Evolutionary conservation across 1,140 invertebrate genomes (phyloP).

Genomic region (Paraescarpia echinospica): DNA sequence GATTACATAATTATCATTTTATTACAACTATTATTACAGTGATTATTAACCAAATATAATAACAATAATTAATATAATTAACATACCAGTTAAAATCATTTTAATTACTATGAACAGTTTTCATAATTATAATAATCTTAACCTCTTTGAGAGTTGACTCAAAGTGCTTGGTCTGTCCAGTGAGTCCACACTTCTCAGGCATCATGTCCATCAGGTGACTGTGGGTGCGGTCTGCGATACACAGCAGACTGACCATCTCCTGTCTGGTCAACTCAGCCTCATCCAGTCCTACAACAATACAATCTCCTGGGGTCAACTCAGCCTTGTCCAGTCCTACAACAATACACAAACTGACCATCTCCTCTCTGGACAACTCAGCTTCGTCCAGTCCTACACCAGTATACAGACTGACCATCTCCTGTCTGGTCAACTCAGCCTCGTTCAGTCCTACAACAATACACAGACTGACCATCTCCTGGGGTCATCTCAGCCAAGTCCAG

Average conservation of each 20-base stretch:
- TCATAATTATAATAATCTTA: neutral
- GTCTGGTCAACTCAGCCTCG: neutral
- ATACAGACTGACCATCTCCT: slow-evolving; percentile 10
- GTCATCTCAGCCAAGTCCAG: no score
- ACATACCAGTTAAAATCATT: neutral
- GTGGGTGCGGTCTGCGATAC: slow-evolving; percentile 92
- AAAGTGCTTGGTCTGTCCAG: slow-evolving; percentile 83
- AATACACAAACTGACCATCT: slow-evolving; percentile 10
- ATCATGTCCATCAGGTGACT: slow-evolving; percentile 92
- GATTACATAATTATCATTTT: no score
- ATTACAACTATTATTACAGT: no score
- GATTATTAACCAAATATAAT: no score
- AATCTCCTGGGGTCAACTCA: no score
- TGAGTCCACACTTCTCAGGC: slow-evolving; percentile 89
- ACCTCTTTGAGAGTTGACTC: slow-evolving; percentile 79
- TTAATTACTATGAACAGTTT: neutral
- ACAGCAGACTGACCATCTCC: slow-evolving; percentile 87
- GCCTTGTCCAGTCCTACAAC: slow-evolving; percentile 72
- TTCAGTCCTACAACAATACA: neutral
- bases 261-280: slow-evolving; percentile 61
- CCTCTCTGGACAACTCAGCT: neutral
- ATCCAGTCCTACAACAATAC: slow-evolving; percentile 68
- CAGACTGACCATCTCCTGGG: no score
- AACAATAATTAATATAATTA: no score
- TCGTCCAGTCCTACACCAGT: neutral